Evolutionary conservation across 2,888 invertebrate species (phyloP).

Genomic region (Eristalinus sepulchralis): DNA sequence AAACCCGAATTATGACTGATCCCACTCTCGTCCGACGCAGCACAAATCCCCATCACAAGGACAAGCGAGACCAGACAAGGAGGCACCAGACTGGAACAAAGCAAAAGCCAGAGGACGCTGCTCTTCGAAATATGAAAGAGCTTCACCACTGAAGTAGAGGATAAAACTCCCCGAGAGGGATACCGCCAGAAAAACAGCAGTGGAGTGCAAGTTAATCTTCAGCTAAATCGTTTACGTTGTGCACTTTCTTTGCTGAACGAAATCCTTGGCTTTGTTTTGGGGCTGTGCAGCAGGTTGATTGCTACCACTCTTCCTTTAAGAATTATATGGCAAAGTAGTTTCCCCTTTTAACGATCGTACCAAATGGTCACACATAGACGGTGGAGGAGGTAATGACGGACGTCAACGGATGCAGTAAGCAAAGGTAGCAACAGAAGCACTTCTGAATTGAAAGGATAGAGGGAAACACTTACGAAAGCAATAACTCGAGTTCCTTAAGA

Average conservation of each 20-base stretch:
- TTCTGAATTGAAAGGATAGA: constrained; percentile 41
- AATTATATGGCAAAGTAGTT: constrained; percentile 59
- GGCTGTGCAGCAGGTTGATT: constrained; percentile 58
- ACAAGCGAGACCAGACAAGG: background rate
- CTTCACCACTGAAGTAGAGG: constrained; percentile 28
- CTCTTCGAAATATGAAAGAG: background rate
- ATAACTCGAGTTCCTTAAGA: constrained; percentile 49
- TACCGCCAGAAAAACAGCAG: constrained; percentile 3
- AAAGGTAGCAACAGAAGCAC: constrained; percentile 50
- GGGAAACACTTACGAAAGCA: constrained; percentile 63
- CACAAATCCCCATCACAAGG: background rate
- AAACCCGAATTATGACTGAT: constrained; percentile 41
- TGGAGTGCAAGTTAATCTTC: constrained; percentile 60
- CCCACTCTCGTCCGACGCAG: background rate
- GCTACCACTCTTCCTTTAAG: constrained; percentile 47
- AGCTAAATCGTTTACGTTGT: constrained; percentile 64
- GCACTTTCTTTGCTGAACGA: constrained; percentile 45
- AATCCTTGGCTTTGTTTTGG: constrained; percentile 50
- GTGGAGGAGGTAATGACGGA: constrained; percentile 1
- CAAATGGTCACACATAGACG: constrained; percentile 60
- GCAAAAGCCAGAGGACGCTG: background rate
- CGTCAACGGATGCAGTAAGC: background rate
- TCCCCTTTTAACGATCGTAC: constrained; percentile 62
- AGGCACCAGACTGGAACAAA: constrained; percentile 1
- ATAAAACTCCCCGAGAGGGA: constrained; percentile 25